A percentile compares a stretch with the other conserved stretches of the same genome.
These are phyloP conservation scores for Heliconius himera DNA, from an alignment of 1,140 invertebrate genomes.

Conservation along the genomic window DNA sequence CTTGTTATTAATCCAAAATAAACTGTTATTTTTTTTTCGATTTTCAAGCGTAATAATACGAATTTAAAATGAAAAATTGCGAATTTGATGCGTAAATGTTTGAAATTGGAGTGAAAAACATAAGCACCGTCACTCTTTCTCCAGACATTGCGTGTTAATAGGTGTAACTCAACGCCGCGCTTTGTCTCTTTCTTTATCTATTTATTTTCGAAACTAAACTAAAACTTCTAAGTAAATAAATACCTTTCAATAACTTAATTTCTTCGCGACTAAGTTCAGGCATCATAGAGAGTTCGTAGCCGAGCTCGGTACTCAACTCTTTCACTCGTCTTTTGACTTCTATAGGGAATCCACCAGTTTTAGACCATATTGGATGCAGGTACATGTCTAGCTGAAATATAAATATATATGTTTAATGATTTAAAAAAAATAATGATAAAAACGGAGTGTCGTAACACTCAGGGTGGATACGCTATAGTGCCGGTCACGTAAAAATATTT, in stretches of 20 bases:
- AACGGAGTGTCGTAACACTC: neutral
- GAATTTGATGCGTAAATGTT: no score
- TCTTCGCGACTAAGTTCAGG: conserved; percentile 68
- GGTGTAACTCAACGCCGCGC: no score
- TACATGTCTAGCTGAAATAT: conserved; percentile 77
- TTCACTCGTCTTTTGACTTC: conserved; percentile 80
- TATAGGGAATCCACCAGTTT: conserved; percentile 83
- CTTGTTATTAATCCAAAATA: no score
- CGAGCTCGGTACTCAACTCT: conserved; percentile 76
- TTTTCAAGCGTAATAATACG: no score
- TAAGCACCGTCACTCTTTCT: neutral
- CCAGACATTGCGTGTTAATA: neutral
- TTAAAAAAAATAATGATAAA: neutral
- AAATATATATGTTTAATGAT: neutral
- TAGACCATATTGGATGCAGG: conserved; percentile 82
- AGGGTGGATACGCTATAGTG: no score
- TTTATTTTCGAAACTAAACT: neutral
- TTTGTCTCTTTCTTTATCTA: no score
- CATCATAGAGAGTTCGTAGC: conserved; percentile 74
- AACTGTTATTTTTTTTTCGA: no score
- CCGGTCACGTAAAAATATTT: no score
- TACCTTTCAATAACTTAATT: conserved; percentile 34
- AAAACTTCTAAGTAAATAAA: neutral
- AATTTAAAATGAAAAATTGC: no score
- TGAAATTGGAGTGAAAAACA: no score